These are phyloP conservation scores for Toxotes jaculatrix DNA, from an alignment of 2,113 vertebrate species.

Conservation along the genomic window DNA sequence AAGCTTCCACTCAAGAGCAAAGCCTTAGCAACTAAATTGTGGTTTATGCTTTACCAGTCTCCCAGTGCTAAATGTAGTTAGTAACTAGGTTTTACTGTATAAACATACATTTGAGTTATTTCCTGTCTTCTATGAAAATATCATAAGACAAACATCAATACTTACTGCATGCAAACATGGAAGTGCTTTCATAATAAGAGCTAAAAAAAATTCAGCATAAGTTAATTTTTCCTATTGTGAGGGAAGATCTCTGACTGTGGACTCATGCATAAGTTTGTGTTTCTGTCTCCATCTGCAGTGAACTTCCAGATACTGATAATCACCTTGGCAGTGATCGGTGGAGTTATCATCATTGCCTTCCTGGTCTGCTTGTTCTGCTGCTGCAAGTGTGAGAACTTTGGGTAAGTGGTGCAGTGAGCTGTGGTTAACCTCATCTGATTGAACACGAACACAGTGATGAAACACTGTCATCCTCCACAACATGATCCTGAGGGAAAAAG, in stretches of 20 bases:
- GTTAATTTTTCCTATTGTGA: background rate
- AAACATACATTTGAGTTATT: no score
- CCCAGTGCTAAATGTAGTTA: no score
- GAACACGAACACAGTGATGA: background rate
- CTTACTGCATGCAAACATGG: background rate
- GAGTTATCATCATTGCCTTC: slow-evolving; percentile 85
- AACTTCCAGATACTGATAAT: slow-evolving; percentile 97
- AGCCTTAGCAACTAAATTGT: no score
- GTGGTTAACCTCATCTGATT: background rate
- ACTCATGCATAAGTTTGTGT: background rate
- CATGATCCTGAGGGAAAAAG: background rate
- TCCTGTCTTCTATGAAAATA: no score
- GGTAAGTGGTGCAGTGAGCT: slow-evolving; percentile 79
- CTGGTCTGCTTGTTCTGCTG: slow-evolving; percentile 91
- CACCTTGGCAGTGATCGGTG: slow-evolving; percentile 89
- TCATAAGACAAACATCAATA: no score
- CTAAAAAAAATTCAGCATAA: background rate
- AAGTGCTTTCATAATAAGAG: background rate
- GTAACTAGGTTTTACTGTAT: no score
- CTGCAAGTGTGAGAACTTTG: slow-evolving; percentile 87
- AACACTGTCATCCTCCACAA: background rate
- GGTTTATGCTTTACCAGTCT: no score
- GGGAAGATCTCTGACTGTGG: background rate
- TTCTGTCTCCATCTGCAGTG: slow-evolving; percentile 81
- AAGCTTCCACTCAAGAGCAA: no score